Base-by-base conservation (phyloP, 2,888 invertebrate species). In the Operophtera brumata region DNA sequence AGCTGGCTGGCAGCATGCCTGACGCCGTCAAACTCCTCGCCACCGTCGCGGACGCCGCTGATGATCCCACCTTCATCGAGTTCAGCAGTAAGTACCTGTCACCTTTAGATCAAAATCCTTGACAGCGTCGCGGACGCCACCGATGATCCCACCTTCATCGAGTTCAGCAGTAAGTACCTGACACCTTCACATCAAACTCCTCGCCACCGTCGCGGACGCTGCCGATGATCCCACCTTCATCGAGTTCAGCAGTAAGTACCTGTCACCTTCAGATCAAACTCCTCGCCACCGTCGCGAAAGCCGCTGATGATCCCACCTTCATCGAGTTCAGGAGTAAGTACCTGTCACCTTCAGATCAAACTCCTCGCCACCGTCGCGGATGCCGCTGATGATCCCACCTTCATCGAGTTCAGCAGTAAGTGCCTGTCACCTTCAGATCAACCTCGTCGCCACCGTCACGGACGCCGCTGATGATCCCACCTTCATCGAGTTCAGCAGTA, bases 291-390 rank as follows among this genome's bases (percentile, higher is more conserved):
- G 74, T 92, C 54, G 85, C 92, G 0, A 82, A 88, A 53, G 82
- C 91, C n/a, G 86, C 90, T 6, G 92, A 92, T 30, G 84, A 88
- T 35, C 91, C 91, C 4, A 76, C 84, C 36, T 89, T 92, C 60
- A 77, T 91, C 39, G 70, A 86, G 53, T 83, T 92, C 36, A 44
- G 28, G 47, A 62, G 59, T 61, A 49, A 20, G 53, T 40, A 7
- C 4, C 25, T n/a, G n/a, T n/a, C n/a, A n/a, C n/a, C n/a, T n/a
- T n/a, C n/a, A n/a, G n/a, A n/a, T 92, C 32, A 85, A 87, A 56
- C 77, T 92, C 8, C 71, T 92, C 14, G 84, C 91, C 25, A 91
- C 92, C 0, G 74, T 92, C 54, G 85, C 92, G 0, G 82, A 88
- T 53, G 82, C 91, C n/a, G 86, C 90, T 6, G 92, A 92, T 30